These are phyloP conservation scores for Aplochiton taeniatus DNA, from an alignment of 2,797 vertebrate genomes.

Conservation along the genomic window DNA sequence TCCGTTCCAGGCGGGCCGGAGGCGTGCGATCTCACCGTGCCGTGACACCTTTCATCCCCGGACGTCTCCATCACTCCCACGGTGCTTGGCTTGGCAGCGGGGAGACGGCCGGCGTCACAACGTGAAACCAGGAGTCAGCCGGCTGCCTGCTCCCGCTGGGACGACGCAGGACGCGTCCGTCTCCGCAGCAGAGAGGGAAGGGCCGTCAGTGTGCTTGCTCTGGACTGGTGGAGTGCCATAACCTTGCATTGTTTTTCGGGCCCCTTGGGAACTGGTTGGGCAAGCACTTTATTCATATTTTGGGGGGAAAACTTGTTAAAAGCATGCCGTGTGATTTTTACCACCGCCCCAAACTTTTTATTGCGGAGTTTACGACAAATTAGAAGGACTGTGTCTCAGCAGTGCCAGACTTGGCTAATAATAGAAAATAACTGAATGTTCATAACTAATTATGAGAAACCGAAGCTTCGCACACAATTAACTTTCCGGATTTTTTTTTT, in stretches of 20 bases:
- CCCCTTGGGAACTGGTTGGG: background rate
- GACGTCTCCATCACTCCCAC: background rate
- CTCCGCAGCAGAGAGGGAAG: slow-evolving; percentile 1
- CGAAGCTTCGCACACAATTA: too few relatives aligned
- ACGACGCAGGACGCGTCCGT: slow-evolving; percentile 18
- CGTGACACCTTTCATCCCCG: background rate
- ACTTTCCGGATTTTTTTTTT: too few relatives aligned
- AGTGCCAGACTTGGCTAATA: too few relatives aligned
- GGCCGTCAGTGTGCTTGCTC: background rate
- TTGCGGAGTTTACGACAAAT: background rate
- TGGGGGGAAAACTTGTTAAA: background rate
- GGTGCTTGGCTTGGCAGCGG: slow-evolving; percentile 37
- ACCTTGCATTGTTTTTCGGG: background rate
- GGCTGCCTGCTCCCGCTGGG: slow-evolving; percentile 14
- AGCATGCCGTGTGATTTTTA: background rate
- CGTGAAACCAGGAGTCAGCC: slow-evolving; percentile 15
- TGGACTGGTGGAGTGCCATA: background rate
- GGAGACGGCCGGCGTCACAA: slow-evolving; percentile 11
- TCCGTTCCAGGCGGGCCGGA: slow-evolving; percentile 30
- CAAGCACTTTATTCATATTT: slow-evolving; percentile 2
- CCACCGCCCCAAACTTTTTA: background rate
- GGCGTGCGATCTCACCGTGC: slow-evolving; percentile 19
- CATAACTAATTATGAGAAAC: too few relatives aligned
- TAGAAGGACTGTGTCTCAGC: too few relatives aligned
- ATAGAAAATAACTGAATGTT: too few relatives aligned